A percentile compares a stretch with the other conserved stretches of the same genome.
These are phyloP conservation scores for Uropetala carovei DNA, from an alignment of 2,888 invertebrate genomes.

Conservation along the genomic window DNA sequence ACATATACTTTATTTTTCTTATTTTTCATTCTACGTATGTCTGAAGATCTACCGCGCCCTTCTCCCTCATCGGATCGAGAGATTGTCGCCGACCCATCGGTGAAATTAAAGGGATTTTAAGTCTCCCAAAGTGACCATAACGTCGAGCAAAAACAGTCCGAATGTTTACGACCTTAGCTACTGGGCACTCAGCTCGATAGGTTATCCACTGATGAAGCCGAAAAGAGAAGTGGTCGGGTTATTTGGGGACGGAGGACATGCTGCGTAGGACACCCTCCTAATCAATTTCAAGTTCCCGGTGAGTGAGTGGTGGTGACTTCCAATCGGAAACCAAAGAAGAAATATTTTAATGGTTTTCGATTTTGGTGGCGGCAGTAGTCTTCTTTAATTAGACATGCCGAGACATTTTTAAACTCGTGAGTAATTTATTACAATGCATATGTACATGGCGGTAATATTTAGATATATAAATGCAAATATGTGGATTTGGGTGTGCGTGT, in stretches of 20 bases:
- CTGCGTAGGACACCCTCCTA: constrained; percentile 22
- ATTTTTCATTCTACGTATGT: not conserved
- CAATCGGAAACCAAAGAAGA: not conserved
- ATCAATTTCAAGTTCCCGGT: not conserved
- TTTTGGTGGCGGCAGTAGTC: not conserved
- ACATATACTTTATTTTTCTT: not conserved
- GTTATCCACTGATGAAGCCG: constrained; percentile 19
- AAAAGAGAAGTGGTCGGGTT: constrained; percentile 14
- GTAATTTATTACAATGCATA: no score
- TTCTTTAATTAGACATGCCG: not conserved
- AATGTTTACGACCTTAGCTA: constrained; percentile 8
- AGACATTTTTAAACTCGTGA: not conserved
- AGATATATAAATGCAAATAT: no score
- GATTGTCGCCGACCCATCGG: not conserved
- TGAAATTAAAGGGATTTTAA: constrained; percentile 24
- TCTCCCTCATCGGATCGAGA: not conserved
- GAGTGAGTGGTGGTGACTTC: not conserved
- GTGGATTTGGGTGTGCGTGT: no score
- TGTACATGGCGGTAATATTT: no score
- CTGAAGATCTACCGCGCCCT: not conserved
- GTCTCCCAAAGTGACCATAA: constrained; percentile 28
- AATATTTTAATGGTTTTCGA: constrained; percentile 26
- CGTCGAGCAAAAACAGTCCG: not conserved
- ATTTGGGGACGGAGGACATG: constrained; percentile 1
- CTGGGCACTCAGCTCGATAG: constrained; percentile 17